A percentile compares a stretch with the other conserved stretches of the same genome.
phyloP scores from a whole-genome alignment of 2,113 vertebrate genomes.

The Circaetus gallicus region DNA sequence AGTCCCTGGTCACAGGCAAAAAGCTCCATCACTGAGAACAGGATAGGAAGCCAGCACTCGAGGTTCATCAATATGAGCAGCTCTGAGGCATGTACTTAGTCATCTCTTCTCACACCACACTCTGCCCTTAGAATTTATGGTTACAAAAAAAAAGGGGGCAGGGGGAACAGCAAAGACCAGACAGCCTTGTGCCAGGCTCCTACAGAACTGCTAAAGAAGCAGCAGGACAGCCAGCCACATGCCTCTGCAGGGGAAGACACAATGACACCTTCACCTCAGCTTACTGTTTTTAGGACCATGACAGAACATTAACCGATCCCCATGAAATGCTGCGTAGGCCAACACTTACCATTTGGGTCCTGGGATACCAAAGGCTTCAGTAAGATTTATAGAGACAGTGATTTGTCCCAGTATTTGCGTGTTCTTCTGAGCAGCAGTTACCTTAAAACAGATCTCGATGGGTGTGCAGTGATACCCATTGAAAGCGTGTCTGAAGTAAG shows the following conservation, averaged over 20 bases:
- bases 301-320: not conserved
- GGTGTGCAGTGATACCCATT: not conserved
- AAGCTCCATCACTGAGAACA: not conserved
- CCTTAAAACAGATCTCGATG: not conserved
- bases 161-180: not conserved
- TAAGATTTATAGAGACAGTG: not conserved
- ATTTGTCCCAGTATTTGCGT: not conserved
- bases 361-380: not conserved
- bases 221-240: not conserved
- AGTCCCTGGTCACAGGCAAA: not conserved
- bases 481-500: not conserved
- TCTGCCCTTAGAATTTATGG: not conserved
- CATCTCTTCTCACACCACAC: not conserved
- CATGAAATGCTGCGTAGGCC: fast-evolving
- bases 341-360: not conserved
- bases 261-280: not conserved
- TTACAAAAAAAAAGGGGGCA: not conserved
- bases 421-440: not conserved
- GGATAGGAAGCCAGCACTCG: not conserved
- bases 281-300: not conserved
- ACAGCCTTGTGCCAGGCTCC: not conserved
- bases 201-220: not conserved
- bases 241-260: not conserved
- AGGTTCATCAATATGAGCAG: not conserved
- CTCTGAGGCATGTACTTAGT: not conserved